Evolutionary conservation across 1,140 invertebrate species (phyloP).

Genomic region (Drosophila repleta): DNA sequence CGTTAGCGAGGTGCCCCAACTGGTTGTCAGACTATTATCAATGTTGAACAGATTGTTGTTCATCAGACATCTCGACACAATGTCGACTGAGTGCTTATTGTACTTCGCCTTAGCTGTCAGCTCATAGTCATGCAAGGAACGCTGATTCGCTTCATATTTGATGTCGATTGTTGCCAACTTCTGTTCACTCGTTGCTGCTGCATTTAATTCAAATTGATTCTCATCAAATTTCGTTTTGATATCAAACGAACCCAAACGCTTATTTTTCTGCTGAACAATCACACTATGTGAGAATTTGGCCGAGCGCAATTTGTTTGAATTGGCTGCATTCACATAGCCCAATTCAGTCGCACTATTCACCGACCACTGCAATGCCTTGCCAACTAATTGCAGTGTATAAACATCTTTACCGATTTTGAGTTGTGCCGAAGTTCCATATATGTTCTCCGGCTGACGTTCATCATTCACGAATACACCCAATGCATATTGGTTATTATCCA

Average conservation of each 20-base stretch:
- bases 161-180: slow-evolving; percentile 50
- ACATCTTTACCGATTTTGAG: slow-evolving; percentile 38
- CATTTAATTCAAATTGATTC: slow-evolving; percentile 57
- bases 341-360: slow-evolving; percentile 28
- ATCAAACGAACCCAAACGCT: slow-evolving; percentile 41
- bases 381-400: slow-evolving; percentile 41
- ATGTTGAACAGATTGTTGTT: slow-evolving; percentile 60
- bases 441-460: slow-evolving; percentile 52
- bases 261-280: slow-evolving; percentile 49
- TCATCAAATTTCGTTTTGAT: slow-evolving; percentile 38
- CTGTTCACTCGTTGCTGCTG: slow-evolving; percentile 47
- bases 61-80: slow-evolving; percentile 56
- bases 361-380: slow-evolving; percentile 51
- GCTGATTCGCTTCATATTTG: slow-evolving; percentile 63
- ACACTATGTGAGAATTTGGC: slow-evolving; percentile 48
- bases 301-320: slow-evolving; percentile 30
- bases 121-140: slow-evolving; percentile 77
- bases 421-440: slow-evolving; percentile 60
- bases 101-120: slow-evolving; percentile 56
- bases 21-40: slow-evolving; percentile 64
- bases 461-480: slow-evolving; percentile 67
- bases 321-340: slow-evolving; percentile 40
- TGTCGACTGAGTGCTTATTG: slow-evolving; percentile 66
- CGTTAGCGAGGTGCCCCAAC: slow-evolving; percentile 65
- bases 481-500: slow-evolving; percentile 59